Base-by-base conservation (phyloP, 2,888 invertebrate genomes). In the Apotomis capreana region DNA sequence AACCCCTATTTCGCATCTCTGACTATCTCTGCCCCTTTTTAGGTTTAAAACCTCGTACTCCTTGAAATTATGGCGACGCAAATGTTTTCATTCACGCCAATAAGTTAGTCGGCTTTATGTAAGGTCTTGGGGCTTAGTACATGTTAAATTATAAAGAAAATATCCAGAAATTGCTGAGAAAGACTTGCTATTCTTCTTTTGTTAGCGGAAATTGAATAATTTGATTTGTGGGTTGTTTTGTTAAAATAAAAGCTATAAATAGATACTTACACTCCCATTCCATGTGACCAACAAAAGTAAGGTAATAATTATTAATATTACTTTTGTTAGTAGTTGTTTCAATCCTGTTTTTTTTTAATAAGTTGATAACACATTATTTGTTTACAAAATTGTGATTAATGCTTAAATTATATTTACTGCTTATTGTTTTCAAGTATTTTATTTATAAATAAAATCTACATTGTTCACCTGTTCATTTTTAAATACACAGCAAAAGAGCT, bases 31-130 rank as follows among this genome's bases (percentile, higher is more conserved):
- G 40, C 36, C 65, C 55, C 9, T 49, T 71, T 67, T 44, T 61
- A 67, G 62, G 55, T 67, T 71, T 71, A 62, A 70, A 71, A 71
- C 67, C 61, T 62, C 67, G 55, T 70, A 61, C 49, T 15, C 67
- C n/a, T 55, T 51, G 55, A 51, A 71, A 71, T 71, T 71, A 71
- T 12, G 67, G 67, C 26, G 71, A 71, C 71, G 61, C 57, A 67
- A 71, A 71, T 71, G 71, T 68, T 67, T 71, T 67, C 71, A 71
- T 71, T 67, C 67, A 40, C 61, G 57, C 67, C 57, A 71, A 71
- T 71, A 71, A 67, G 51, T 71, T 71, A 62, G 57, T 51, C 61
- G 51, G 55, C n/a, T 70, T 70, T 67, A 70, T 67, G 70, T 40
- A 46, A 10, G 65, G 37, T 60, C 13, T 61, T 40, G 55, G 60